Evolutionary conservation across 2,888 invertebrate genomes (phyloP).

Genomic region (Phengaris arion): DNA sequence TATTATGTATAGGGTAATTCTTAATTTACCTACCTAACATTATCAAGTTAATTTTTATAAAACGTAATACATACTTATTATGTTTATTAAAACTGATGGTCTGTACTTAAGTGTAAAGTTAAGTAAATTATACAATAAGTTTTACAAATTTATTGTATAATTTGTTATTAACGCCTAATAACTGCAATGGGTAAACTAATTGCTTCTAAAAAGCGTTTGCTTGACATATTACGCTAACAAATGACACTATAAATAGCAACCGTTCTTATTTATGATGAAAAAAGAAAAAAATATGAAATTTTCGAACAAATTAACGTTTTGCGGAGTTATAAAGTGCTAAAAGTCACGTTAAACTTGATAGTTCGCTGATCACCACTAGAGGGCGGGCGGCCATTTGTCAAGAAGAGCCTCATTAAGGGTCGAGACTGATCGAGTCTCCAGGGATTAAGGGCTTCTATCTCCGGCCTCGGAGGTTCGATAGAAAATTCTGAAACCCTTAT

Average conservation of each 20-base stretch:
- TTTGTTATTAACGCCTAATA: background rate
- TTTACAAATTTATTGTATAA: background rate
- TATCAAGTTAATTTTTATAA: background rate
- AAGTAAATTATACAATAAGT: no score
- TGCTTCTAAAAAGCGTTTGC: background rate
- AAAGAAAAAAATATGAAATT: slow-evolving; percentile 1
- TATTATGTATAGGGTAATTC: background rate
- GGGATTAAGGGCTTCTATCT: slow-evolving; percentile 63
- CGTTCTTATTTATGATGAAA: background rate
- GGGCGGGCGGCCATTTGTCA: slow-evolving; percentile 73
- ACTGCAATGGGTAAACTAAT: background rate
- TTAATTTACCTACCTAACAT: background rate
- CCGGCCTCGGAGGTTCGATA: slow-evolving; percentile 46
- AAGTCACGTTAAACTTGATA: slow-evolving; percentile 53
- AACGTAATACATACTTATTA: background rate
- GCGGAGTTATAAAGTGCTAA: slow-evolving; percentile 40
- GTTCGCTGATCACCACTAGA: slow-evolving; percentile 69
- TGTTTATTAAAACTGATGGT: background rate
- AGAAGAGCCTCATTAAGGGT: slow-evolving; percentile 67
- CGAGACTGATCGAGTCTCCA: slow-evolving; percentile 63
- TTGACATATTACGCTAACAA: background rate
- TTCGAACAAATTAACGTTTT: slow-evolving; percentile 29
- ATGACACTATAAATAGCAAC: slow-evolving; percentile 5
- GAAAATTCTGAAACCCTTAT: slow-evolving; percentile 30
- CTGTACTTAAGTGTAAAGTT: background rate